Conservation (phyloP, 2,888 invertebrate genomes). For the Lasioglossum figueresi region DNA sequence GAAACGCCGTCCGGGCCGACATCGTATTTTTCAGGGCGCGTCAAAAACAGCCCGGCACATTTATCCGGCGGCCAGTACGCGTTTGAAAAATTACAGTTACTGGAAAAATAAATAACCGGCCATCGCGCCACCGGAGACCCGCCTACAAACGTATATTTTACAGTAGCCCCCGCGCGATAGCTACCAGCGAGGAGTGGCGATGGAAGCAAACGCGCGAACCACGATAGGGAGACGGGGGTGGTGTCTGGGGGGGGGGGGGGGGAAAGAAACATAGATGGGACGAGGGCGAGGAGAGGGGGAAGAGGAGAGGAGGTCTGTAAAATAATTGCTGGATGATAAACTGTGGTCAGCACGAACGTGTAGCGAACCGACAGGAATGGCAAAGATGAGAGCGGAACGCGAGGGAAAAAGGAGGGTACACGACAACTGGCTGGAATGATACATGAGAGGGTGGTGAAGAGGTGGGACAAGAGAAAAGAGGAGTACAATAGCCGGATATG, state of each 20-base stretch:
- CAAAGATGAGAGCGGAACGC: constrained; percentile 51
- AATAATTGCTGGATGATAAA: constrained; percentile 79
- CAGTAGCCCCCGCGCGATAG: constrained; percentile 61
- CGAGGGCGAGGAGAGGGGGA: constrained; percentile 26
- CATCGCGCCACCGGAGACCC: constrained; percentile 67
- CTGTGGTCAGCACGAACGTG: constrained; percentile 69
- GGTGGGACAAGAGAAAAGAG: constrained; percentile 35
- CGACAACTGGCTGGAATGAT: constrained; percentile 47
- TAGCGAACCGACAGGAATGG: constrained; percentile 52
- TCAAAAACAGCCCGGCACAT: constrained; percentile 81
- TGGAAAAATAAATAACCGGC: constrained; percentile 80
- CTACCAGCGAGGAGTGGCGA: constrained; percentile 42
- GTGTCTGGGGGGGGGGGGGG: neutral
- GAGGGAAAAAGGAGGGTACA: constrained; percentile 39
- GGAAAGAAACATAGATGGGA: constrained; percentile 2
- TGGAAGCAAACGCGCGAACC: constrained; percentile 46
- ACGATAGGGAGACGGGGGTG: constrained; percentile 36
- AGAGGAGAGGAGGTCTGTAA: constrained; percentile 56
- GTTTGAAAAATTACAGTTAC: constrained; percentile 81
- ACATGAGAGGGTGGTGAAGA: constrained; percentile 31
- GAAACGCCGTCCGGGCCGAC: constrained; percentile 69
- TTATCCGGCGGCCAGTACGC: constrained; percentile 77
- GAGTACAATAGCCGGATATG: constrained; percentile 46
- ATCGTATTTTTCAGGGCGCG: constrained; percentile 79
- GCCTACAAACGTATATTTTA: constrained; percentile 77